Evolutionary conservation across 2,113 vertebrate genomes (phyloP).

Genomic region (Brachypodius melanocephalos): DNA sequence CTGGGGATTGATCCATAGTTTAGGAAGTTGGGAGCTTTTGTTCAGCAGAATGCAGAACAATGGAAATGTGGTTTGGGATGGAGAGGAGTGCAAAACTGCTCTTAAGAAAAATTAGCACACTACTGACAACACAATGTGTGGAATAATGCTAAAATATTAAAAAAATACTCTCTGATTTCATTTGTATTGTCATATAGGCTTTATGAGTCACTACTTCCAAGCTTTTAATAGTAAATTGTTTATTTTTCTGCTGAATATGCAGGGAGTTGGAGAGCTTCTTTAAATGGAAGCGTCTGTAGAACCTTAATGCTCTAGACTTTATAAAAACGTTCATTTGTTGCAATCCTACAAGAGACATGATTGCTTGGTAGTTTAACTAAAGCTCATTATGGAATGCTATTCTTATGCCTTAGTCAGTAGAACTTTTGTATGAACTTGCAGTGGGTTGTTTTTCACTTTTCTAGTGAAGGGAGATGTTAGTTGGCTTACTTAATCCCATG

Average conservation of each 20-base stretch:
- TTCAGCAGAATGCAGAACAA: not conserved
- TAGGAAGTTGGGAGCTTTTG: not conserved
- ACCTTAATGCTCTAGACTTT: not conserved
- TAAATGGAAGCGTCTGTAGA: not conserved
- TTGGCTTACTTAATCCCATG: not conserved
- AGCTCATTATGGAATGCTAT: not conserved
- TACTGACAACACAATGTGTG: not conserved
- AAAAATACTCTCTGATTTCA: not conserved
- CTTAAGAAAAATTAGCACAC: not conserved
- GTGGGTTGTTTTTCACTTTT: not conserved
- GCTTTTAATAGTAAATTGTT: not conserved
- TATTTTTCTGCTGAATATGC: not conserved
- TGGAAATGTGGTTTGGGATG: not conserved
- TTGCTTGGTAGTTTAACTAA: not conserved
- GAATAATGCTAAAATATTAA: not conserved
- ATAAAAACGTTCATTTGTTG: not conserved
- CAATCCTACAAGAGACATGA: not conserved
- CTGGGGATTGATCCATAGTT: not conserved
- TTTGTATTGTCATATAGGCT: not conserved
- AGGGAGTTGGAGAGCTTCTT: not conserved
- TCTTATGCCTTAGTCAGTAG: not conserved
- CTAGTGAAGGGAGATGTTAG: not conserved
- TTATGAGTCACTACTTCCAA: not conserved
- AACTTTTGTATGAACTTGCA: not conserved
- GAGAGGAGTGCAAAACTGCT: not conserved